phyloP scores from a whole-genome alignment of 2,797 vertebrate genomes.

The Cirrhinus molitorella region DNA sequence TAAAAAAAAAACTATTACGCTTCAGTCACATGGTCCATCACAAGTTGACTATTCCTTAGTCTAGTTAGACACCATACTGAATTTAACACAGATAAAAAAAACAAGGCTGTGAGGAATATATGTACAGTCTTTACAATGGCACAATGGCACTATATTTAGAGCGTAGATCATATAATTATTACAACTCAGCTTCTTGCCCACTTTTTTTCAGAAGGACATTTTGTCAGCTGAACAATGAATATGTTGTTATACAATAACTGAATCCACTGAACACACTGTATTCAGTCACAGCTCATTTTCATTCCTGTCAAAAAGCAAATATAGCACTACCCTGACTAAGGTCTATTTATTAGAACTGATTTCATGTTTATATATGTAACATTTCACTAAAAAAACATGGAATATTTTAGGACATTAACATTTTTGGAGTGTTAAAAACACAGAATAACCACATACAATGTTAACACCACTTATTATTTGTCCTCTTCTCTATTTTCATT shows the following conservation, averaged over 20 bases:
- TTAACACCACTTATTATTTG: neutral
- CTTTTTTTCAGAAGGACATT: neutral
- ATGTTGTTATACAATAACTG: neutral
- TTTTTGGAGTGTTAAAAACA: slow-evolving; percentile 25
- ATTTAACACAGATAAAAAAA: neutral
- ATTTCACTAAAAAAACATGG: neutral
- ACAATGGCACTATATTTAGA: neutral
- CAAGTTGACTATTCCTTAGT: neutral
- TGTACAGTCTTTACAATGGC: neutral
- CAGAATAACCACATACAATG: neutral
- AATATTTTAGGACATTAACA: neutral
- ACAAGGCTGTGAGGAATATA: neutral
- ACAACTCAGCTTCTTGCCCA: neutral
- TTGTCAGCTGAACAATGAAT: neutral
- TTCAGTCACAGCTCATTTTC: neutral
- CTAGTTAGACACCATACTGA: neutral
- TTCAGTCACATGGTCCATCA: neutral
- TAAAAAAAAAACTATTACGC: neutral
- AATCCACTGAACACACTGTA: neutral
- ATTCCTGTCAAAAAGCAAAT: neutral
- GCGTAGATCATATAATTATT: neutral
- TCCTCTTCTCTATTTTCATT: neutral
- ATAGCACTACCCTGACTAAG: neutral
- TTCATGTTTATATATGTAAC: neutral
- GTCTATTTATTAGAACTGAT: neutral